Evolutionary conservation across 2,113 vertebrate genomes (phyloP), one percentile per base, ranked within the genome.

Genomic region (Grammatotria lemairii): DNA sequence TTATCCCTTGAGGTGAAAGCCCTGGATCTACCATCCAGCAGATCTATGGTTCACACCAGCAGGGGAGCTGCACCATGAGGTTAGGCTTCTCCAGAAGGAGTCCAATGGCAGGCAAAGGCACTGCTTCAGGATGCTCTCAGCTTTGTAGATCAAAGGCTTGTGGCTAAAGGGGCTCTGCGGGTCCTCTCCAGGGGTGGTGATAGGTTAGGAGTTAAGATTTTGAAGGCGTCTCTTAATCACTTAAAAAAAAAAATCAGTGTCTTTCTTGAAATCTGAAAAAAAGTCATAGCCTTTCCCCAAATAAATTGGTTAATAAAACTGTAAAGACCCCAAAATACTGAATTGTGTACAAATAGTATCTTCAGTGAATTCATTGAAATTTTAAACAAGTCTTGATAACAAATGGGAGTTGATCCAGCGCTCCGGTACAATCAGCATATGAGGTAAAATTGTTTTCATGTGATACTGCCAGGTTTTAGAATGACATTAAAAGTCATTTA

Each of bases 11-110:
- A 82, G 40, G 53, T 49, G 58, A 16, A 55, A 81, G 68, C 55
- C 79, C 57, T 58, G 51, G 21, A 68, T 88, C 83, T 89, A 70
- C 83, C 82, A 83, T 47, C 53, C 78, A 79, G 88, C 80, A 57
- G 31, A 82, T 88, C 21, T 78, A 21, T 21, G 82, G 92, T 95
- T 96, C 95, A 93, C 94, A 96, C 91, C 95, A 95, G 95, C 93
- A 57, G 94, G 95, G 89, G 87, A 75, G 82, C 81, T 5, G 5
- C 84, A 78, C 70, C 86, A 57, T 68, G 85, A 82, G 82, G 88
- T 60, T 14, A 9, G 49, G 49, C 23, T 40, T 68, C 83, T 85
- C 65, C 38, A 55, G 63, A 60, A 89, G 87, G 51, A 80, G 83
- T 88, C 84, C 81, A 60, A 12, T 63, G 23, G 82, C 53, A 91